These are phyloP conservation scores for Troides oblongomaculatus DNA, from an alignment of 2,888 invertebrate species.

Conservation along the genomic window DNA sequence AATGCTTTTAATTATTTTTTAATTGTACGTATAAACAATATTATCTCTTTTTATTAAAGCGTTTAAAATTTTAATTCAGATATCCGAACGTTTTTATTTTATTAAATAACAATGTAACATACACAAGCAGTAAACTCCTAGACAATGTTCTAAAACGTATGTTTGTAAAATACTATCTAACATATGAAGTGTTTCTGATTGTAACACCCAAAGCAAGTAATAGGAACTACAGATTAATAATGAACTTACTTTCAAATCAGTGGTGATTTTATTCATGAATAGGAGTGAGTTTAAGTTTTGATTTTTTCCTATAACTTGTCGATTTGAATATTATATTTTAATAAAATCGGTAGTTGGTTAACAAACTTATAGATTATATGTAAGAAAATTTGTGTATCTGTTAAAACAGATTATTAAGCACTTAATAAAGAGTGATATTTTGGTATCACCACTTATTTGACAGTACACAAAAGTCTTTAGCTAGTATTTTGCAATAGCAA, in stretches of 20 bases:
- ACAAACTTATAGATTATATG: no score
- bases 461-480: constrained; percentile 1
- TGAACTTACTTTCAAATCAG: constrained; percentile 5
- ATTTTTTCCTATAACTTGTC: no score
- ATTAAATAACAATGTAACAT: constrained; percentile 9
- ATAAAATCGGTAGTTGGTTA: no score
- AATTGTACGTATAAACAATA: no score
- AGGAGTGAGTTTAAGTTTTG: no score
- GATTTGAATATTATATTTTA: no score
- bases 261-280: not conserved
- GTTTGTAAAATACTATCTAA: not conserved
- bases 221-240: not conserved
- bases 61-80: no score
- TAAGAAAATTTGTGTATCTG: not conserved
- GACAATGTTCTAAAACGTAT: not conserved
- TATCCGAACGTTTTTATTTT: constrained; percentile 3
- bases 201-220: constrained; percentile 6
- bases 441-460: not conserved
- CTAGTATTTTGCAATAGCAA: constrained; percentile 15
- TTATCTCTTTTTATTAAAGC: no score
- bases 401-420: not conserved
- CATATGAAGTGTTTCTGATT: not conserved
- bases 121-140: constrained; percentile 3
- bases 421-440: not conserved
- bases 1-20: no score